A percentile compares a stretch with the other conserved stretches of the same genome.
Conservation (phyloP, 2,797 vertebrate species). For the Pantherophis alleghaniensis region DNA sequence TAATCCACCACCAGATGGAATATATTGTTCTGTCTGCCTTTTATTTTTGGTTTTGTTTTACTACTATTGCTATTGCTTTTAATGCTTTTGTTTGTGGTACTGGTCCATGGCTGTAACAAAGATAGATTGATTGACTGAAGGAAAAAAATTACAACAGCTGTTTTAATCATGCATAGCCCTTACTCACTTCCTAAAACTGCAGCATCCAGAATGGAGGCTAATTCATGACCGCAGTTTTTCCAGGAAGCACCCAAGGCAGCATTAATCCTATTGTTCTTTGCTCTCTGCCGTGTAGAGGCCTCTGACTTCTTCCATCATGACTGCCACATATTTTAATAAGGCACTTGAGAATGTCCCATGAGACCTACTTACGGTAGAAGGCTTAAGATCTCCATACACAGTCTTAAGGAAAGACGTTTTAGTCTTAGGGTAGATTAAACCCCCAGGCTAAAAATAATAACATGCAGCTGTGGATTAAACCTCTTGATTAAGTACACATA, state of each 20-base stretch:
- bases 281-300: neutral
- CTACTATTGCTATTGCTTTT: neutral
- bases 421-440: slow-evolving; percentile 7
- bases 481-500: slow-evolving; percentile 23
- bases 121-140: neutral
- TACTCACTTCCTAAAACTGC: slow-evolving; percentile 13
- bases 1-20: neutral
- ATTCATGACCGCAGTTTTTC: slow-evolving; percentile 39
- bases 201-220: slow-evolving; percentile 30
- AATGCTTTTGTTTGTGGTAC: neutral
- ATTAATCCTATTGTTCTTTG: slow-evolving; percentile 14
- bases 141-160: slow-evolving; percentile 37
- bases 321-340: slow-evolving; percentile 11
- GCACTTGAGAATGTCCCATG: slow-evolving; percentile 8
- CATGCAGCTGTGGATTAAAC: slow-evolving; percentile 26
- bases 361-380: neutral
- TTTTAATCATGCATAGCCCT: slow-evolving; percentile 24
- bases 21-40: neutral
- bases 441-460: slow-evolving; percentile 34
- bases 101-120: neutral
- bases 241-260: slow-evolving; percentile 29
- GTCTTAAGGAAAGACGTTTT: slow-evolving; percentile 1
- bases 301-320: neutral
- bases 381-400: slow-evolving; percentile 9
- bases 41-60: neutral